Conservation (phyloP, 2,113 vertebrate genomes). For the Protobothrops mucrosquamatus region DNA sequence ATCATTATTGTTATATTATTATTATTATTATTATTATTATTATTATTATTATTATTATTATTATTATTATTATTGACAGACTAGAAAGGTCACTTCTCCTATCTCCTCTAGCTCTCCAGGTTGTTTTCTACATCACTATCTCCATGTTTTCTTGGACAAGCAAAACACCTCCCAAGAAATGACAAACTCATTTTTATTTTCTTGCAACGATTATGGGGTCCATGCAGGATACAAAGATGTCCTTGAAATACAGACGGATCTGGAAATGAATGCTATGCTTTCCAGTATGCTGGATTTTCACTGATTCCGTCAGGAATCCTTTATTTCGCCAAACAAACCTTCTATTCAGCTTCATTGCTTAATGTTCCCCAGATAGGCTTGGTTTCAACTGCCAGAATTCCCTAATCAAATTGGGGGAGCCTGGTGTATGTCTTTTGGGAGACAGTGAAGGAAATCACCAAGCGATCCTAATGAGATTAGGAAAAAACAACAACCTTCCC, state of each 20-base stretch:
- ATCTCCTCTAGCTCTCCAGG: not conserved
- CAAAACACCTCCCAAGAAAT: not conserved
- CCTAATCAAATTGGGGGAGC: not conserved
- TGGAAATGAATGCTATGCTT: not conserved
- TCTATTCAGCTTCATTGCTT: not conserved
- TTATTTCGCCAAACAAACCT: not conserved
- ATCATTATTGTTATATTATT: too few relatives aligned
- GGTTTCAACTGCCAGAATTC: not conserved
- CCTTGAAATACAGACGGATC: not conserved
- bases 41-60: too few relatives aligned
- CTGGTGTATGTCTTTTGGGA: not conserved
- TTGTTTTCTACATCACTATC: not conserved
- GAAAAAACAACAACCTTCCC: not conserved
- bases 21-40: too few relatives aligned
- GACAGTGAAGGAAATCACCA: not conserved
- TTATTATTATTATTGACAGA: too few relatives aligned
- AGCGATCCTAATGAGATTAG: not conserved
- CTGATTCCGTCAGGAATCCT: not conserved
- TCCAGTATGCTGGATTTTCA: not conserved
- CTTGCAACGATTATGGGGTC: not conserved
- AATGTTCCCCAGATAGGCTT: not conserved
- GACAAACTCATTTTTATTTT: not conserved
- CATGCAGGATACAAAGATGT: not conserved
- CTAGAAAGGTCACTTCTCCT: not conserved
- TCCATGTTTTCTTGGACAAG: not conserved